Evolutionary conservation across 2,113 vertebrate genomes (phyloP).

Genomic region (Trochalopteron elliotii): DNA sequence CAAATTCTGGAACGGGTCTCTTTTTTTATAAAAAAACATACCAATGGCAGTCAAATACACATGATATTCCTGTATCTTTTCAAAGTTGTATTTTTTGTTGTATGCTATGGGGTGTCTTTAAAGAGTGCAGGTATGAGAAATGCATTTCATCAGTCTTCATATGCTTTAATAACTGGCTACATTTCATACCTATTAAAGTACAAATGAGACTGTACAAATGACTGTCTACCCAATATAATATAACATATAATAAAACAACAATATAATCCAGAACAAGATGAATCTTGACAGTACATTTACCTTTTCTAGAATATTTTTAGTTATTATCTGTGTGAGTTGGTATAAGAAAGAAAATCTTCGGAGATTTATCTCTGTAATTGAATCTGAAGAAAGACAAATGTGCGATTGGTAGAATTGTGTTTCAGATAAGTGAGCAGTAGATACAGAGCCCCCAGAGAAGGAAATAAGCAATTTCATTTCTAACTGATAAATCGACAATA

Average conservation of each 20-base stretch:
- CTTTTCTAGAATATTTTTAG: neutral
- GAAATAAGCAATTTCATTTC: constrained; percentile 55
- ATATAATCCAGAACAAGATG: neutral
- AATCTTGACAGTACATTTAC: neutral
- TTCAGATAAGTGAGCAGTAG: constrained; percentile 28
- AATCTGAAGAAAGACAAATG: constrained; percentile 52
- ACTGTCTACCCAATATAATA: neutral
- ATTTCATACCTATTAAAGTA: neutral
- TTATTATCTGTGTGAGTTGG: neutral
- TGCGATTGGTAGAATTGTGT: constrained; percentile 1
- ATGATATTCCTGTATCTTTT: neutral
- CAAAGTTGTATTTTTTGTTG: neutral
- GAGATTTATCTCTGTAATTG: constrained; percentile 63
- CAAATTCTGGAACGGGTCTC: neutral
- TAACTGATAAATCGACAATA: constrained; percentile 52
- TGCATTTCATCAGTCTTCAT: neutral
- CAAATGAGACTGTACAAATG: neutral
- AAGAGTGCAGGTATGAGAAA: neutral
- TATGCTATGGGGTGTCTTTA: neutral
- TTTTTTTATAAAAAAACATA: neutral
- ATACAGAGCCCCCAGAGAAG: constrained; percentile 32
- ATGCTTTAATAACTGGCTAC: neutral
- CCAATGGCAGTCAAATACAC: neutral
- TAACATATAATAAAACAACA: neutral
- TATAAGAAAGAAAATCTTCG: constrained; percentile 19